Evolutionary conservation across 2,888 invertebrate genomes (phyloP).

Genomic region (Pantelozetes paolii): DNA sequence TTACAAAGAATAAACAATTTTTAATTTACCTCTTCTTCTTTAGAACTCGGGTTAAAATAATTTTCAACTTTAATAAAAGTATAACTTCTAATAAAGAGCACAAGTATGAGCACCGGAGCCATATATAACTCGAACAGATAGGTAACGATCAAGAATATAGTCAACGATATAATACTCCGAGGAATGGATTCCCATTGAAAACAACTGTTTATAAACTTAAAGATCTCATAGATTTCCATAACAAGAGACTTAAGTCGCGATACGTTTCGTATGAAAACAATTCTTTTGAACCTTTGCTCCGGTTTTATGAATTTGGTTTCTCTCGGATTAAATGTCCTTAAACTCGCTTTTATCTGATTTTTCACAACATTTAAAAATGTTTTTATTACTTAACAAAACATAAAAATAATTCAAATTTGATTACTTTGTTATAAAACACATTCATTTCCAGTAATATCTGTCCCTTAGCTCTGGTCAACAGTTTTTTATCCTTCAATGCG

Average conservation of each 20-base stretch:
- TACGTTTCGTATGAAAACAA: conserved; percentile 83
- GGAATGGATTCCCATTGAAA: conserved; percentile 94
- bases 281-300: conserved; percentile 91
- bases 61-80: conserved; percentile 55
- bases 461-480: conserved; percentile 84
- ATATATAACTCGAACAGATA: conserved; percentile 95
- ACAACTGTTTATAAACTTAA: conserved; percentile 88
- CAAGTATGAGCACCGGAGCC: conserved; percentile 73
- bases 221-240: conserved; percentile 79
- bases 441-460: conserved; percentile 87
- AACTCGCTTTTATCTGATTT: conserved; percentile 71
- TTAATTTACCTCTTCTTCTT: conserved; percentile 51
- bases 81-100: conserved; percentile 72
- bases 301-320: conserved; percentile 92
- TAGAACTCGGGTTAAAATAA: conserved; percentile 49
- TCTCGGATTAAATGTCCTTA: conserved; percentile 86
- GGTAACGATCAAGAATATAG: conserved; percentile 78
- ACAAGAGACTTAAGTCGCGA: conserved; percentile 83
- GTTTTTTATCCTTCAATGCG: conserved; percentile 89
- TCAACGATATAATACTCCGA: conserved; percentile 74
- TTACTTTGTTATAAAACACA: conserved; percentile 84
- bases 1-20: background rate
- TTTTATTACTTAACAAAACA: too few relatives aligned
- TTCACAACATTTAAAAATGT: too few relatives aligned
- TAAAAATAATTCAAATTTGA: too few relatives aligned